Evolutionary conservation across 2,113 vertebrate species (phyloP).

Genomic region (Sciurus niger): DNA sequence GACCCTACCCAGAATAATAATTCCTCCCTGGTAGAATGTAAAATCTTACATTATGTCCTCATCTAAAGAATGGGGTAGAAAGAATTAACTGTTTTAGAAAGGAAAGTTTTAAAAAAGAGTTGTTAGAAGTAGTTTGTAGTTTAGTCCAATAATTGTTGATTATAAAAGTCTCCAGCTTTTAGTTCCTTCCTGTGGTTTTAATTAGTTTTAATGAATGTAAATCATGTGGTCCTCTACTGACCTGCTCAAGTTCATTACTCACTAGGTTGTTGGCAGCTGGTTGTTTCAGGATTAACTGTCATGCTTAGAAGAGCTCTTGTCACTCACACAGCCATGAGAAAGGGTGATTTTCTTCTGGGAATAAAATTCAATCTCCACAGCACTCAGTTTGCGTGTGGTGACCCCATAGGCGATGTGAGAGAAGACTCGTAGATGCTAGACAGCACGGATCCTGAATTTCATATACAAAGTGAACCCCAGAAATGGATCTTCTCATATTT

Average conservation of each 20-base stretch:
- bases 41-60: not conserved
- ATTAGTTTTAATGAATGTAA: slow-evolving; percentile 80
- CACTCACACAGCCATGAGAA: not conserved
- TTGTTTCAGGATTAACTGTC: slow-evolving; percentile 71
- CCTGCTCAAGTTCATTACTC: slow-evolving; percentile 72
- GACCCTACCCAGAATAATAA: not conserved
- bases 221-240: slow-evolving; percentile 59
- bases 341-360: not conserved
- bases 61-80: not conserved
- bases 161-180: slow-evolving; percentile 71
- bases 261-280: slow-evolving; percentile 55
- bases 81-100: slow-evolving; percentile 63
- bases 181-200: slow-evolving; percentile 75
- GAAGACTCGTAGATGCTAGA: not conserved
- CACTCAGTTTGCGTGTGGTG: not conserved
- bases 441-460: not conserved
- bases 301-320: slow-evolving; percentile 52
- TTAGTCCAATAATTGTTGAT: slow-evolving; percentile 71
- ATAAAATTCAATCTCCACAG: not conserved
- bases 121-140: slow-evolving; percentile 61
- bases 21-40: not conserved
- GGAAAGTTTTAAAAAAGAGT: slow-evolving; percentile 58
- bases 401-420: not conserved
- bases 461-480: not conserved
- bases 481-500: not conserved